Conservation (phyloP, 2,888 invertebrate genomes). For the Acronicta alni region DNA sequence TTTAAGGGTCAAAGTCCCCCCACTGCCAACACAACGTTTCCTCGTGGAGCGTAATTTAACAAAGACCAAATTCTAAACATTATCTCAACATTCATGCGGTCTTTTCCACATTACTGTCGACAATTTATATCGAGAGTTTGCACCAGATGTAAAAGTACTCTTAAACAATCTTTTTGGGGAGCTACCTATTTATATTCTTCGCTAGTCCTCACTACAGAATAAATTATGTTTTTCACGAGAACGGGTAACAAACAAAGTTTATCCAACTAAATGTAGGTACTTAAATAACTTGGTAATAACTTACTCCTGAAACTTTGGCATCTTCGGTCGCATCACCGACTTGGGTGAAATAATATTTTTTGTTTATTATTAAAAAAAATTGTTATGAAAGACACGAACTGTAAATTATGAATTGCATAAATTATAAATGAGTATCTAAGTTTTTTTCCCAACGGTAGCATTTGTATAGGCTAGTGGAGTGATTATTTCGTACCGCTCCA, state of each 20-base stretch:
- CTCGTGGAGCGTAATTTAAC: no score
- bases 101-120: background rate
- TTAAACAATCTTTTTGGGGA: slow-evolving; percentile 33
- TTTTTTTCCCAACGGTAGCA: no score
- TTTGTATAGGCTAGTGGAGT: no score
- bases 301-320: slow-evolving; percentile 54
- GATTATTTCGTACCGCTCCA: no score
- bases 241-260: slow-evolving; percentile 58
- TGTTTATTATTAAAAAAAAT: slow-evolving; percentile 46
- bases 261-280: slow-evolving; percentile 56
- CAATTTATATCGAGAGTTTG: background rate
- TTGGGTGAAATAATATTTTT: slow-evolving; percentile 53
- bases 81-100: no score
- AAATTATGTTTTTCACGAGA: slow-evolving; percentile 60
- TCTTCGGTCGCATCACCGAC: slow-evolving; percentile 53
- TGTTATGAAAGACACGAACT: background rate
- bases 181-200: slow-evolving; percentile 54
- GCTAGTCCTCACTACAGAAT: slow-evolving; percentile 51
- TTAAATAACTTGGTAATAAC: slow-evolving; percentile 58
- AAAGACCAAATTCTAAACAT: background rate
- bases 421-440: no score
- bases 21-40: no score
- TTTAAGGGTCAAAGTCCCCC: no score
- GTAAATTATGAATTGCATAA: background rate
- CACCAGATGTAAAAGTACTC: slow-evolving; percentile 28